Percentiles rank a stretch among this genome's conserved stretches.
Conservation (phyloP, 2,888 invertebrate species). For the Phorcus lineatus region DNA sequence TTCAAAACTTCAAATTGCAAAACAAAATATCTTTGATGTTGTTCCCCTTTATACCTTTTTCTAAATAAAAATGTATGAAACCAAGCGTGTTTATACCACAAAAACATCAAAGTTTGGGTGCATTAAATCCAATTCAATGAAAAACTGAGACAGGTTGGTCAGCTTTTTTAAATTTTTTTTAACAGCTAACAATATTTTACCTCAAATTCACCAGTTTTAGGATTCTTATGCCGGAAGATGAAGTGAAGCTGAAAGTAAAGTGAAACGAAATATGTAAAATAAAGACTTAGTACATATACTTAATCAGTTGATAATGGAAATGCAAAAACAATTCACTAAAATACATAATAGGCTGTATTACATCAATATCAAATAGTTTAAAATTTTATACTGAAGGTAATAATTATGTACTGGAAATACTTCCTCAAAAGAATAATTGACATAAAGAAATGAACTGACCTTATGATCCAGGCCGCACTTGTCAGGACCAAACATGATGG, state of each 20-base stretch:
- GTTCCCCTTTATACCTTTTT: too few species aligned
- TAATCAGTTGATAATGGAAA: not conserved
- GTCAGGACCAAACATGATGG: conserved; percentile 99
- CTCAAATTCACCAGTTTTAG: conserved; percentile 89
- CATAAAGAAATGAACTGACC: conserved; percentile 76
- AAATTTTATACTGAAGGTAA: not conserved
- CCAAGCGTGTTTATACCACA: too few species aligned
- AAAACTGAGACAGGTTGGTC: too few species aligned
- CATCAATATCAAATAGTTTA: not conserved
- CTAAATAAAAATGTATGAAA: too few species aligned
- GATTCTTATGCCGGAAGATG: conserved; percentile 97
- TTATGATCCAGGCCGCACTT: conserved; percentile 98
- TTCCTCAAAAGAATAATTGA: too few species aligned
- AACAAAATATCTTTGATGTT: too few species aligned
- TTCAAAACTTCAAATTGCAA: too few species aligned
- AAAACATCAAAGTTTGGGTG: too few species aligned
- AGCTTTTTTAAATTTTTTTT: too few species aligned
- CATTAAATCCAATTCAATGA: too few species aligned
- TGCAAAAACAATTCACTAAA: not conserved
- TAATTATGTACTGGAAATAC: too few species aligned
- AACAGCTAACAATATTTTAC: conserved; percentile 54
- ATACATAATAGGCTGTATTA: not conserved
- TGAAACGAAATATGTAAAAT: conserved; percentile 25
- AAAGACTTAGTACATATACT: not conserved
- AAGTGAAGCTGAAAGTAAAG: conserved; percentile 80